Percentiles rank a stretch among this genome's conserved stretches.
Evolutionary conservation across 1,140 invertebrate genomes (phyloP).

Genomic region (Atopsyche davidsoni): DNA sequence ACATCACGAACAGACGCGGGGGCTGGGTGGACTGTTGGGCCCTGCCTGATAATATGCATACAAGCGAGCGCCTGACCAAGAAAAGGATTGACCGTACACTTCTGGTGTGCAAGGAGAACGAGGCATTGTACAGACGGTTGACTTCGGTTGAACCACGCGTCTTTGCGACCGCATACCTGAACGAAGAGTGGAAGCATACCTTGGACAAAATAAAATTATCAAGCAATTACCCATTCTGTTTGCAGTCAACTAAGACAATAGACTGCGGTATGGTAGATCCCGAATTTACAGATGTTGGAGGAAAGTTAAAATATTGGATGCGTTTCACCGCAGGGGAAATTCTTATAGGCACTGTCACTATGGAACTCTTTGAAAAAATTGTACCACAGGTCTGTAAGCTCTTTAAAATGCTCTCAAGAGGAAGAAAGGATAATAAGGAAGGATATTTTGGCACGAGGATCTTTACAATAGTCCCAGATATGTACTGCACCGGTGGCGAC

Average conservation of each 20-base stretch:
- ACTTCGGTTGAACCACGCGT: neutral
- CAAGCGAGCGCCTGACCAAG: conserved; percentile 5
- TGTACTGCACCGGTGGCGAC: conserved; percentile 42
- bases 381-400: conserved; percentile 10
- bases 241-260: conserved; percentile 1
- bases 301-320: conserved; percentile 15
- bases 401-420: conserved; percentile 10
- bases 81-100: too few relatives aligned
- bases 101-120: neutral
- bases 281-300: conserved; percentile 3
- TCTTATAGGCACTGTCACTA: conserved; percentile 7
- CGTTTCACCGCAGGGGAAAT: conserved; percentile 9
- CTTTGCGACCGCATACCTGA: neutral
- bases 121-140: conserved; percentile 4
- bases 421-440: neutral
- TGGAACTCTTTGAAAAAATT: conserved; percentile 14
- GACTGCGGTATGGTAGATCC: conserved; percentile 6
- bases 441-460: conserved; percentile 13
- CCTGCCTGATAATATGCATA: neutral
- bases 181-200: conserved; percentile 12
- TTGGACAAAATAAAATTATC: conserved; percentile 13
- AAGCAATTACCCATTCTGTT: conserved; percentile 10
- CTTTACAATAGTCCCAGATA: conserved; percentile 38
- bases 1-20: conserved; percentile 5
- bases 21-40: conserved; percentile 13